Evolutionary conservation across 53 echinoderm and acorn worm genomes (phyloP), one percentile per base, ranked within the genome.

Genomic region (Holothuria scabra): DNA sequence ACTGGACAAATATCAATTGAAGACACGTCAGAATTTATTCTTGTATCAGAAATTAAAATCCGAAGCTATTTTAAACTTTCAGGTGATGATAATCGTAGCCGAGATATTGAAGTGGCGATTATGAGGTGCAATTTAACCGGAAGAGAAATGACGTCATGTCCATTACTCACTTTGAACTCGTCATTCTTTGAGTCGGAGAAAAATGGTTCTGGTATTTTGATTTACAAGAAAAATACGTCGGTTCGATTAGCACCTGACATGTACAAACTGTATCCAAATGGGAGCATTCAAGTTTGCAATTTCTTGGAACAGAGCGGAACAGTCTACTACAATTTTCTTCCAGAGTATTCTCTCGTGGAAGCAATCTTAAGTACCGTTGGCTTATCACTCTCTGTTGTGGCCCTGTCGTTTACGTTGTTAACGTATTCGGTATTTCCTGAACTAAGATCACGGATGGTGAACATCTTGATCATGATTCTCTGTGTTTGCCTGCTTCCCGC

Each of bases 231-330:
- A 24, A 78, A 78, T 56, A 29, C 16, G 26, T 58, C 56, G n/a
- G 23, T 78, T 8, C 78, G 78, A 18, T 78, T 78, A 2, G 18
- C 30, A 20, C 21, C 78, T 9, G 78, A 78, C 16, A 78, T 78
- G 78, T 78, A 78, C 58, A 78, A 56, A 20, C 13, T 56, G 16
- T 30, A 56, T 18, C 20, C 25, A 46, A 78, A 78, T 57, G 78
- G 78, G 59, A 78, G 78, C 58, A 78, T 78, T 31, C 78, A 78
- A 28, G 78, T 78, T 58, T 78, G 78, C 33, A 78, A 78, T 58
- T 78, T 78, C 58, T 18, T 78, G 14, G 0, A 24, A 56, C 1
- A 7, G 8, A 78, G 16, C 28, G 59, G 78, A 20, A 20, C 13
- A 2, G 58, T 78, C 16, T 25, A 55, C 12, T 78, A 28, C 11